Percentiles rank a stretch among this genome's conserved stretches.
Evolutionary conservation across 37 sponge, comb jelly and placozoan genomes (phyloP).

Genomic region (Trichoplax adhaerens): DNA sequence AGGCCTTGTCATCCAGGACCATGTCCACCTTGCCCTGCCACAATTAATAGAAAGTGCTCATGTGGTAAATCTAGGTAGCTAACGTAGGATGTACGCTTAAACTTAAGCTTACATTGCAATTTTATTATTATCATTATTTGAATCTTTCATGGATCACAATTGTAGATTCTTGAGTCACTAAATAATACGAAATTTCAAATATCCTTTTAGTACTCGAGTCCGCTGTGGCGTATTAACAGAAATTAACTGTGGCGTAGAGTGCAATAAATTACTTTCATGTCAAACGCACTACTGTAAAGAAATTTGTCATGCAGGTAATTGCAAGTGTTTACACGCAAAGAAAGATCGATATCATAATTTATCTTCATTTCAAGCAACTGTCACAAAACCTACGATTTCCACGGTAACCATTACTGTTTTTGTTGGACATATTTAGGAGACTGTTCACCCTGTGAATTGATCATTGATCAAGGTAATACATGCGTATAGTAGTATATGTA

Average conservation of each 20-base stretch:
- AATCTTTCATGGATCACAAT: too few relatives aligned
- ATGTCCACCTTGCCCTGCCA: constrained; percentile 60
- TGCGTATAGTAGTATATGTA: too few relatives aligned
- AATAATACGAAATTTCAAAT: background rate
- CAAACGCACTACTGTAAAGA: constrained; percentile 30
- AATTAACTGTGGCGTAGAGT: constrained; percentile 29
- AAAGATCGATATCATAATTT: too few relatives aligned
- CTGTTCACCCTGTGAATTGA: background rate
- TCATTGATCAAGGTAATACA: background rate
- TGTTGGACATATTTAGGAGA: too few relatives aligned
- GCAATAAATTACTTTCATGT: constrained; percentile 37
- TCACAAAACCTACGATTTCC: too few relatives aligned
- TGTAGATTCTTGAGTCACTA: too few relatives aligned
- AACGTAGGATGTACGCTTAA: background rate
- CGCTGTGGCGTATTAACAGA: constrained; percentile 20
- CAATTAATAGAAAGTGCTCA: constrained; percentile 30
- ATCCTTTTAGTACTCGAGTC: constrained; percentile 16
- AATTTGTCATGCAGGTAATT: constrained; percentile 44
- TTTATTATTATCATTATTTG: too few relatives aligned
- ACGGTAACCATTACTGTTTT: too few relatives aligned
- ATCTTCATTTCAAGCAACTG: too few relatives aligned
- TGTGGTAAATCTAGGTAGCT: constrained; percentile 36
- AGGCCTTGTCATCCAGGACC: constrained; percentile 55
- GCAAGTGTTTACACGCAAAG: too few relatives aligned
- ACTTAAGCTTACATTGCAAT: too few relatives aligned